Evolutionary conservation across 2,797 vertebrate genomes (phyloP), one percentile per base, ranked within the genome.

Genomic region (Gallirallus australis): DNA sequence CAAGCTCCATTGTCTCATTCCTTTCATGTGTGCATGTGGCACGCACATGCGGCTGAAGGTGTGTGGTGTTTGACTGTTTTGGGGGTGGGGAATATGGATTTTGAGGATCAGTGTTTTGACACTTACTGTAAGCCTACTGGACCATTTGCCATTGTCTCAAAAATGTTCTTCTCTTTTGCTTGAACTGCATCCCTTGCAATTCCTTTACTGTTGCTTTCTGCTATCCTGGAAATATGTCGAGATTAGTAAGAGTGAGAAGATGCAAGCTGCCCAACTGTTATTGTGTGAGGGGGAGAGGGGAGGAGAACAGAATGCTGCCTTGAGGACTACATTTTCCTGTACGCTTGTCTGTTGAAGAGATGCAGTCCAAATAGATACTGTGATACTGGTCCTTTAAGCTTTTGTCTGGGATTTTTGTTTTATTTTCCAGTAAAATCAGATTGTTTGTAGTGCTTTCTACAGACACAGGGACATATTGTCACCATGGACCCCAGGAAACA

Each of bases 1-100:
- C 93, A 95, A 96, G 69, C 79, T 95, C 47, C 54, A 47, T 82
- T 89, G 82, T 93, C 21, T 80, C 12, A 25, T 45, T 77, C 42
- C 50, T 48, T 71, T 57, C 42, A 7, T 59, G 37, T 18, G 2
- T 12, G 23, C 65, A 39, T 52, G 53, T 57, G 60, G 37, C 15
- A 14, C 24, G 20, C 30, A 33, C 40, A 11, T 35, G 25, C 0
- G 1, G 25, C 10, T 60, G 17, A 11, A 5, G 15, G 19, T 35
- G 60, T 18, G 30, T 30, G 33, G 30, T 76, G 31, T 61, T 45
- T 20, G 42, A 18, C 17, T 42, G 42, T 48, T 21, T 48, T 48
- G 47, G 47, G 20, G 21, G 15, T 16, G 11, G 33, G 30, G 23
- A 17, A 5, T 48, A 48, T 23, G 3, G 23, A 9, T 61, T 59